Evolutionary conservation across 2,888 invertebrate genomes (phyloP), one percentile per base, ranked within the genome.

Genomic region (Gortyna flavago): DNA sequence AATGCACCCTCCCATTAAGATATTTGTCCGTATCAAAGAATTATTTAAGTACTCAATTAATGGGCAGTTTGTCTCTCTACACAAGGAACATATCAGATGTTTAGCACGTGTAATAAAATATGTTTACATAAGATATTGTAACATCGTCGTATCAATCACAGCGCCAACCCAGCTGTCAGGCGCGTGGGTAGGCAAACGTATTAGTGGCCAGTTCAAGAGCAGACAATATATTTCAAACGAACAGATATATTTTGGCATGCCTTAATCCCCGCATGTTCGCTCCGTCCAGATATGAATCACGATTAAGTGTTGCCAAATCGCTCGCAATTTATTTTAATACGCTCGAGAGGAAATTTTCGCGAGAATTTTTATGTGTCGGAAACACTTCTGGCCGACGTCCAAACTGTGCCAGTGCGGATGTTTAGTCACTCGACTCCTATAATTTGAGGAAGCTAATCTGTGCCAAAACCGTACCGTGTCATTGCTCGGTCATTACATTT

Each of bases 221-320:
- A 91, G 90, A 89, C 91, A 90, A 90, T 90, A 91, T 91, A 91
- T 92, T 91, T 90, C 89, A 90, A 90, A 89, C 89, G 90, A 92
- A 93, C 93, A 93, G 91, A 93, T 93, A 94, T 94, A 93, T 94
- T 95, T 95, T 93, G 95, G 95, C 94, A 94, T 93, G 92, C 93
- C 92, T 93, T 94, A 94, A 94, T 94, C 93, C 93, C 93, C 92
- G 92, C 92, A 93, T 92, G 95, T 93, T 94, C 93, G 93, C 91
- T 93, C 93, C 95, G 93, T 94, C 92, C 93, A 93, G 92, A 95
- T 95, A 95, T 96, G 96, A 96, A 96, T 96, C 96, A 96, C 95
- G 95, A 95, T 96, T 96, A 96, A 96, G 96, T 96, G 96, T 95
- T 96, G 96, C 96, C 96, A 96, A 96, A 96, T 96, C 95, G 96